These are phyloP conservation scores for Casuarius casuarius DNA, from an alignment of 2,113 vertebrate genomes.

Conservation along the genomic window DNA sequence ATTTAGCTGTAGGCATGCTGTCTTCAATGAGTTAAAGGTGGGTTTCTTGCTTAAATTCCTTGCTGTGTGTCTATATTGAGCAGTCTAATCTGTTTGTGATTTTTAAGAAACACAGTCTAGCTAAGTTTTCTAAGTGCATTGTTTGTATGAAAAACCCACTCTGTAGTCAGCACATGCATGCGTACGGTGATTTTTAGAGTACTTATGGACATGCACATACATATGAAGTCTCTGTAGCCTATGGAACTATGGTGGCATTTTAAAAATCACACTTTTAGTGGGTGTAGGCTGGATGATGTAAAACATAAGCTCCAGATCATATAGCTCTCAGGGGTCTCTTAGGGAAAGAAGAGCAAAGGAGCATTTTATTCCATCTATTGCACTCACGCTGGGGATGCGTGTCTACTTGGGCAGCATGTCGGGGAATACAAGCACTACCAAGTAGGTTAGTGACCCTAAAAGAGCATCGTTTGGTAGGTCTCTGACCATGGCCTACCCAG, in stretches of 20 bases:
- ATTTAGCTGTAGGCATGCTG: neutral
- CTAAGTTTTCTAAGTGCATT: neutral
- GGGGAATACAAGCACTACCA: neutral
- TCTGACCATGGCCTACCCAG: neutral
- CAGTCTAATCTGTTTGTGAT: neutral
- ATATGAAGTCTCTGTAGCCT: neutral
- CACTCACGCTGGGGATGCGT: neutral
- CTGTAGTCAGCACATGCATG: neutral
- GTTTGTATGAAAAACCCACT: neutral
- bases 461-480: neutral
- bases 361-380: neutral
- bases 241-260: neutral
- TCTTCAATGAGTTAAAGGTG: neutral
- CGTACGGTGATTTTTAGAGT: neutral
- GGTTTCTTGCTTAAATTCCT: neutral
- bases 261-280: neutral
- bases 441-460: neutral
- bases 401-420: neutral
- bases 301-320: neutral
- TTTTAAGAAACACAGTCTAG: neutral
- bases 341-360: neutral
- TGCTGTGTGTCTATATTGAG: neutral
- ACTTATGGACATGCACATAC: neutral
- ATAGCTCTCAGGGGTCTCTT: neutral
- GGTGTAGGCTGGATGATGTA: neutral